Conservation (phyloP, 2,888 invertebrate genomes). For the Microdon myrmicae region DNA sequence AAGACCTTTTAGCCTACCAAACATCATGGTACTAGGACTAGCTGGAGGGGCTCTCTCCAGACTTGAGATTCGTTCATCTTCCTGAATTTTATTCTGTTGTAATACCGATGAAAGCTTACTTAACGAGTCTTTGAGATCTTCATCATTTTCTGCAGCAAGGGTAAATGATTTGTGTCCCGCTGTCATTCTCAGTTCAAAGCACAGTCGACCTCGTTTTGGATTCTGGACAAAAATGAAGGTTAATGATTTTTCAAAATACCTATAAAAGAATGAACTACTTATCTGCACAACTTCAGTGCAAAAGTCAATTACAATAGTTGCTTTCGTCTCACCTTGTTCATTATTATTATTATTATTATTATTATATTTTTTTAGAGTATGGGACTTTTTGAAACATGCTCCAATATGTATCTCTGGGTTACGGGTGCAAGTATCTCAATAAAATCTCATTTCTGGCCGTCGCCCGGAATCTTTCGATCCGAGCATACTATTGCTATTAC, state of each 20-base stretch:
- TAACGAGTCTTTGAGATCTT: conserved; percentile 85
- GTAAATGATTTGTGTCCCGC: conserved; percentile 87
- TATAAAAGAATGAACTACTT: conserved; percentile 43
- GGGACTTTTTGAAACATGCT: too few species aligned
- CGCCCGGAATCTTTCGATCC: too few species aligned
- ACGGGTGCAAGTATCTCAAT: too few species aligned
- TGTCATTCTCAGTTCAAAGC: conserved; percentile 89
- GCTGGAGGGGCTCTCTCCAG: conserved; percentile 73
- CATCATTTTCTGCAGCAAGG: conserved; percentile 86
- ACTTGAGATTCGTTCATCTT: conserved; percentile 78
- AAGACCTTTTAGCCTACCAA: conserved; percentile 85
- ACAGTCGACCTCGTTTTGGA: conserved; percentile 83
- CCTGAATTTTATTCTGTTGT: conserved; percentile 83
- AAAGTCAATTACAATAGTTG: conserved; percentile 93
- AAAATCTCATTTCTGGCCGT: too few species aligned
- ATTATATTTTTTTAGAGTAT: too few species aligned
- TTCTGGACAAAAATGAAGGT: conserved; percentile 69
- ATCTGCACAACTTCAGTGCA: conserved; percentile 89
- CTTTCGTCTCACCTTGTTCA: conserved; percentile 88
- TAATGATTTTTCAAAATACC: neutral
- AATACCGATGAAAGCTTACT: conserved; percentile 83
- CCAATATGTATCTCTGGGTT: too few species aligned
- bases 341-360: conserved; percentile 97
- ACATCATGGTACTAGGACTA: conserved; percentile 74
- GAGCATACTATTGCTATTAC: too few species aligned